phyloP scores from a whole-genome alignment of 2,113 vertebrate species.

The Atherinomorus stipes region DNA sequence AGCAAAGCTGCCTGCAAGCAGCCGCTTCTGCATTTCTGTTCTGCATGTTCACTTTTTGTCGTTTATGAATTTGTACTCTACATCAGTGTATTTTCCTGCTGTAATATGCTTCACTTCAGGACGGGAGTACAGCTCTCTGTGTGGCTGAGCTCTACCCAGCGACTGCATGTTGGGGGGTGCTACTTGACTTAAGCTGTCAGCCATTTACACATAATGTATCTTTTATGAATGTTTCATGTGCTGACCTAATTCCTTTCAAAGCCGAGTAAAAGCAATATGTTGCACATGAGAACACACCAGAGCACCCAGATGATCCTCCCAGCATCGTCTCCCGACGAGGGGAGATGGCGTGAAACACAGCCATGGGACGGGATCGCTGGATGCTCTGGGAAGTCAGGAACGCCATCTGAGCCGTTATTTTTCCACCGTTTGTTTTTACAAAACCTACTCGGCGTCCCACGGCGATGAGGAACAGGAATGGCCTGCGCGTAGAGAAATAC shows the following conservation, averaged over 20 bases:
- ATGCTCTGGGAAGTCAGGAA: slow-evolving; percentile 13
- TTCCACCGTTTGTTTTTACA: slow-evolving; percentile 38
- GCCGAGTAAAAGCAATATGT: slow-evolving; percentile 58
- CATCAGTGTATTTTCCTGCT: not conserved
- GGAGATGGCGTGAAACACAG: slow-evolving; percentile 12
- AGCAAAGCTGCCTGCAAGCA: not conserved
- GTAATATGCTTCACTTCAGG: not conserved
- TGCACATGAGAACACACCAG: slow-evolving; percentile 56
- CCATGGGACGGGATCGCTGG: slow-evolving; percentile 31
- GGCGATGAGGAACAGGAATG: slow-evolving; percentile 15
- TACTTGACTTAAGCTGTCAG: slow-evolving; percentile 66
- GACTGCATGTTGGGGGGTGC: slow-evolving; percentile 41
- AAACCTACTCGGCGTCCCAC: slow-evolving; percentile 49
- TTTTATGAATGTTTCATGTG: slow-evolving; percentile 77
- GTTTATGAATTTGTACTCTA: not conserved
- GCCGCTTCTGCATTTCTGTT: not conserved
- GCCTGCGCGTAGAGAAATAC: slow-evolving; percentile 26
- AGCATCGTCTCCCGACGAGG: slow-evolving; percentile 33
- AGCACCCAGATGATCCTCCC: slow-evolving; percentile 62
- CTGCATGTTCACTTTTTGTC: not conserved
- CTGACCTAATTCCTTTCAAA: slow-evolving; percentile 77
- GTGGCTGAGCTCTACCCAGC: slow-evolving; percentile 39
- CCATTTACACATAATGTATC: slow-evolving; percentile 73
- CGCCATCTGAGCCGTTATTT: slow-evolving; percentile 24
- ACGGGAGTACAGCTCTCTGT: not conserved